Conservation (phyloP, 2,888 invertebrate species). For the Sialis lutaria region DNA sequence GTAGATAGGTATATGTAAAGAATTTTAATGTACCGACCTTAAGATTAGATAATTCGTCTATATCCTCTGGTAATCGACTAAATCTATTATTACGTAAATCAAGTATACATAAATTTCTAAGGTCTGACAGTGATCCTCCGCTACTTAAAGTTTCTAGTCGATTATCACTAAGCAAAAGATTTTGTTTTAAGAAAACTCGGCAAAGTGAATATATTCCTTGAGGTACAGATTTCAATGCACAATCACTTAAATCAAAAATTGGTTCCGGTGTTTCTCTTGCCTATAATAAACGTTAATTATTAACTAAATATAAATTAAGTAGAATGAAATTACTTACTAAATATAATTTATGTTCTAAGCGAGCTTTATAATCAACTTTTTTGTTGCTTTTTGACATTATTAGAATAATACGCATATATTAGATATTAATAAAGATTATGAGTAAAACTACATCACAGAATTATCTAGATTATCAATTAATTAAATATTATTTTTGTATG, state of each 20-base stretch:
- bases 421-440: too few species aligned
- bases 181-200: conserved; percentile 64
- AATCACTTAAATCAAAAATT: conserved; percentile 63
- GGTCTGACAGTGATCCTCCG: conserved; percentile 55
- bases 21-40: conserved; percentile 28
- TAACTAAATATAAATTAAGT: too few species aligned
- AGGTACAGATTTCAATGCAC: conserved; percentile 55
- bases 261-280: conserved; percentile 66
- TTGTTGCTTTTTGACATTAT: conserved; percentile 21
- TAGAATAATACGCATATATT: background rate
- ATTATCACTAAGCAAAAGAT: conserved; percentile 48
- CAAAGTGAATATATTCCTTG: conserved; percentile 63
- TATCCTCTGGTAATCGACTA: conserved; percentile 40
- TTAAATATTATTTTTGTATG: too few species aligned
- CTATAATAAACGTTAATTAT: conserved; percentile 22
- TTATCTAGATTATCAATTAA: too few species aligned
- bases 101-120: conserved; percentile 44
- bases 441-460: too few species aligned
- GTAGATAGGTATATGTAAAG: conserved; percentile 1
- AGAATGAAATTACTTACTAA: conserved; percentile 25
- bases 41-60: conserved; percentile 45
- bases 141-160: conserved; percentile 46
- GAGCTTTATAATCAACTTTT: conserved; percentile 33
- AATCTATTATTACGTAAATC: conserved; percentile 52
- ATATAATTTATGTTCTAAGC: conserved; percentile 39